Evolutionary conservation across 2,888 invertebrate species (phyloP), one percentile per base, ranked within the genome.

Genomic region (Dryobota labecula): DNA sequence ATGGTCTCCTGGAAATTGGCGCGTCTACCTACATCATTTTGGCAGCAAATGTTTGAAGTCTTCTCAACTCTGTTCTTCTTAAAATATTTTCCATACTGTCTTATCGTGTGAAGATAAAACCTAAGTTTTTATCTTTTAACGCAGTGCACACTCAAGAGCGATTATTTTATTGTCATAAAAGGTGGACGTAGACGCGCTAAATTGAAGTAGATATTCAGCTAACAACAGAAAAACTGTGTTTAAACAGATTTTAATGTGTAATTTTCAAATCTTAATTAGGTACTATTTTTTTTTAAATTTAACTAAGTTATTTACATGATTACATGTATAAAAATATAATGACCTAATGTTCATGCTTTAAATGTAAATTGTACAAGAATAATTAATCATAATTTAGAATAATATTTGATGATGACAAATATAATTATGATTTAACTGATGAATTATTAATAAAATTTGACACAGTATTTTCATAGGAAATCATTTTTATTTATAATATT

Each of bases 291-390:
- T 53, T 51, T 9, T 33, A 49, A 38, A 7, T 51, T 67, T 61
- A 45, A 51, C 20, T 73, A 76, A 58, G 64, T 75, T 82, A 78
- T 76, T 78, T 82, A 76, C 71, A 70, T 78, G 71, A 75, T 74
- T 57, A 73, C 61, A 79, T 79, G 66, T 80, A 73, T 78, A 64
- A 70, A 64, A 73, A 76, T 69, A 66, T 78, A 71, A 76, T 76
- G 71, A 85, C 81, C 73, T 85, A 84, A 81, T 80, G 76, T 80
- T 73, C 73, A 85, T 87, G 86, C 87, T 86, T 87, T 86, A 86
- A 85, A 77, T 78, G 75, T 84, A 80, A 79, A 80, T 77, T 82
- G 74, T 85, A 87, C 82, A 85, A 85, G 73, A 80, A 76, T 78
- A 71, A 76, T 66, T 72, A 82, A 80, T 71, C 60, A 61, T 78